Evolutionary conservation across 2,888 invertebrate species (phyloP).

Genomic region (Euphydryas editha): DNA sequence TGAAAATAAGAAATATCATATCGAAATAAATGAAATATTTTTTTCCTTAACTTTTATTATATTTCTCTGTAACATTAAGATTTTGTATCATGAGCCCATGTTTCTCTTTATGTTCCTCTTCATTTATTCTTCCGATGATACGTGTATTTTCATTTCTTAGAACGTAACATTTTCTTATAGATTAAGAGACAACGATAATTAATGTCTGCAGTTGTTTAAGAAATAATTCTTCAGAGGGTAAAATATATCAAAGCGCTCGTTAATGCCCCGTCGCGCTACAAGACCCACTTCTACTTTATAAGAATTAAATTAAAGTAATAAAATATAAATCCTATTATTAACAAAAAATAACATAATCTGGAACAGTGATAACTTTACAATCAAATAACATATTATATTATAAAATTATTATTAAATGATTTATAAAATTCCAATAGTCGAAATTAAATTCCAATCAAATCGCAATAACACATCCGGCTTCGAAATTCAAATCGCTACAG

Average conservation of each 20-base stretch:
- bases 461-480: conserved; percentile 1
- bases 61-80: conserved; percentile 12
- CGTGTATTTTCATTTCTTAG: not conserved
- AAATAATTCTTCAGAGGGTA: not conserved
- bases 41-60: conserved; percentile 2
- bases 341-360: no score
- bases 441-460: not conserved
- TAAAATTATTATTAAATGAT: no score
- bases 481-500: conserved; percentile 10
- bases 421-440: not conserved
- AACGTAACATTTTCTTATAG: not conserved
- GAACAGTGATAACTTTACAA: no score
- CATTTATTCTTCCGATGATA: not conserved
- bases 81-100: conserved; percentile 12
- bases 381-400: no score
- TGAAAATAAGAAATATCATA: not conserved
- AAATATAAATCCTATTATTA: not conserved
- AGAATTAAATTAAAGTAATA: not conserved
- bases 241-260: not conserved
- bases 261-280: no score
- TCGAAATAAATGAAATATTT: conserved; percentile 10
- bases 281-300: not conserved
- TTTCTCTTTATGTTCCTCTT: not conserved
- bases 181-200: not conserved
- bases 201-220: not conserved